Evolutionary conservation across 2,888 invertebrate species (phyloP).

Genomic region (Polia nebulosa): DNA sequence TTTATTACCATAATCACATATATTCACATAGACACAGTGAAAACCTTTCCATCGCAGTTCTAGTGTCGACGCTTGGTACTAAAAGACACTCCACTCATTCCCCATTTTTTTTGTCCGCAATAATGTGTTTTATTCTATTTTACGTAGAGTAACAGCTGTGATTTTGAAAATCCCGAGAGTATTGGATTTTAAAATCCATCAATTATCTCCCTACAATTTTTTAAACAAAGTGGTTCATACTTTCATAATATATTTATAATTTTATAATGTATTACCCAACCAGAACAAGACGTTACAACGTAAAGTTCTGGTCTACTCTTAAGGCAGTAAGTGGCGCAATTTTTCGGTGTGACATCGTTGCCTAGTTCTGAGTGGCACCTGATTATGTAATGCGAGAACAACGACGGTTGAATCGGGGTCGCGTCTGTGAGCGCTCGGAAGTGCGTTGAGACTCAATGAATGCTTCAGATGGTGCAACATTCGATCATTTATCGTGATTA

Average conservation of each 20-base stretch:
- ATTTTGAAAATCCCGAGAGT: background rate
- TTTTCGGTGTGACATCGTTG: constrained; percentile 90
- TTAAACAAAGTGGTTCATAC: constrained; percentile 20
- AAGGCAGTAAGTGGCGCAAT: constrained; percentile 86
- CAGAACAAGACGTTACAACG: constrained; percentile 55
- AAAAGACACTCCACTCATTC: background rate
- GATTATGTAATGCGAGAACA: constrained; percentile 89
- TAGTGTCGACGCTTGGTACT: background rate
- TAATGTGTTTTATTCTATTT: constrained; percentile 4
- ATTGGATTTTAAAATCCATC: constrained; percentile 3
- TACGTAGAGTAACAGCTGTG: constrained; percentile 11
- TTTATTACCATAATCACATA: background rate
- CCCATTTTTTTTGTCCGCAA: background rate
- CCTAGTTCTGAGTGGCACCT: constrained; percentile 88
- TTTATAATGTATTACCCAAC: constrained; percentile 57
- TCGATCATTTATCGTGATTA: constrained; percentile 65
- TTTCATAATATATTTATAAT: constrained; percentile 30
- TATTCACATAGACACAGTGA: background rate
- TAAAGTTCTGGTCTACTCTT: constrained; percentile 63
- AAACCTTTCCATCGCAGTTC: background rate
- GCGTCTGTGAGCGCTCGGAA: constrained; percentile 83
- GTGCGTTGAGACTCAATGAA: constrained; percentile 76
- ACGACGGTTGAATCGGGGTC: constrained; percentile 87
- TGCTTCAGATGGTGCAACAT: constrained; percentile 71
- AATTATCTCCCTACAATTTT: background rate